Evolutionary conservation across 2,797 vertebrate species (phyloP), one percentile per base, ranked within the genome.

Genomic region (Propithecus perrieri): DNA sequence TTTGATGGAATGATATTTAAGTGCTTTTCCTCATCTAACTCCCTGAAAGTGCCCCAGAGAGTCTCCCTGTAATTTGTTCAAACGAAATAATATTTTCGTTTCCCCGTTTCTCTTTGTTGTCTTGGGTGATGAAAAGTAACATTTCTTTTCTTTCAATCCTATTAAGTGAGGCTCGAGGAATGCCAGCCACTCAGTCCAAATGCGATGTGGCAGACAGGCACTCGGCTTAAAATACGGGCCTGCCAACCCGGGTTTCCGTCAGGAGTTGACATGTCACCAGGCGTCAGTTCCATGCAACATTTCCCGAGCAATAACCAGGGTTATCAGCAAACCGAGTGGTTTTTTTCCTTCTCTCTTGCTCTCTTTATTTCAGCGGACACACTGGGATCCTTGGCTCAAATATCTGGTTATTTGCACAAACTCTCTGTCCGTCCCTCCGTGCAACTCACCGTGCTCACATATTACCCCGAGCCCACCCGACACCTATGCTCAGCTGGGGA

Each of bases 1-100:
- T 98, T 98, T 99, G 99, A 99, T 99, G 98, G 98, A 99, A 99
- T 98, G 98, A 98, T 99, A 98, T 98, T 98, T 98, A 99, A 99
- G 98, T 98, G 98, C 98, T 98, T 99, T 98, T 98, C 98, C 98
- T 99, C 99, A 98, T 99, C 98, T 98, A 93, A 98, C 98, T 98
- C 98, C 98, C 98, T 94, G 98, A 98, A 98, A 98, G 98, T 96
- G 96, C 98, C 98, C 99, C 97, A 98, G 98, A 98, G 98, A 99
- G 98, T 97, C 98, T 97, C 98, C 98, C 98, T 98, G 98, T 98
- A 99, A 99, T 99, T 99, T 99, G 98, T 98, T 99, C 98, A 98
- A 98, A 99, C 61, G 98, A 99, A 99, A 99, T 99, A 99, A 99
- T 99, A 99, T 99, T 99, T 99, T 99, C 97, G 91, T 99, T 97